phyloP scores from a whole-genome alignment of 2,797 vertebrate species.

The Halcyon badia region DNA sequence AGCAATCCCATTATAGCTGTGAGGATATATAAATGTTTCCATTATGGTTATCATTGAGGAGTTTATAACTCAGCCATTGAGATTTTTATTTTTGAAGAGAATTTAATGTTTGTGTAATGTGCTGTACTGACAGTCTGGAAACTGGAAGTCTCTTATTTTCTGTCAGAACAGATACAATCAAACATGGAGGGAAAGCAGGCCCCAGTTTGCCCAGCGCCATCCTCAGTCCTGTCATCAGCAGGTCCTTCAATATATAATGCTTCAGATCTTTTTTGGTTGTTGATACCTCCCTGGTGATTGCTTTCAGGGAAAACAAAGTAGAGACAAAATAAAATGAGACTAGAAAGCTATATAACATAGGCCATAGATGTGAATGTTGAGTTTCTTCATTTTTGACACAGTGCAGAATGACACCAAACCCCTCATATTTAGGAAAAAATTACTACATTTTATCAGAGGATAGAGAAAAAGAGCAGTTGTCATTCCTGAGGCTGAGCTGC shows the following conservation, averaged over 20 bases:
- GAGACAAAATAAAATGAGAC: background rate
- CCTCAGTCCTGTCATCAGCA: background rate
- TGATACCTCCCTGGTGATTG: background rate
- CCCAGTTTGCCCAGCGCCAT: background rate
- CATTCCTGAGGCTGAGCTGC: background rate
- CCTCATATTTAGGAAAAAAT: background rate
- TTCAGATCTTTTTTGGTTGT: background rate
- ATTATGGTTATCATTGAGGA: slow-evolving; percentile 10
- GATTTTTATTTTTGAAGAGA: slow-evolving; percentile 44
- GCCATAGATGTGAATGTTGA: background rate
- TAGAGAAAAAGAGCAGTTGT: background rate
- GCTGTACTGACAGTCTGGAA: background rate
- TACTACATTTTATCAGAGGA: background rate
- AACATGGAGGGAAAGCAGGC: background rate
- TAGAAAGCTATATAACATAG: background rate
- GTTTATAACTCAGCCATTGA: background rate
- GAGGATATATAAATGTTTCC: slow-evolving; percentile 14
- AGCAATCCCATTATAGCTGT: slow-evolving; percentile 20
- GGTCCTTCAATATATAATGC: background rate
- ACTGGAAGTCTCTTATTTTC: background rate
- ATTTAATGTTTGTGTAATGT: slow-evolving; percentile 55
- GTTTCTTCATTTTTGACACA: background rate
- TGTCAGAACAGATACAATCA: background rate
- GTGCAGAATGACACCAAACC: background rate
- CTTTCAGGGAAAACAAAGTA: background rate